Percentiles rank a stretch among this genome's conserved stretches.
Evolutionary conservation across 2,888 invertebrate genomes (phyloP).

Genomic region (Antitype chi): DNA sequence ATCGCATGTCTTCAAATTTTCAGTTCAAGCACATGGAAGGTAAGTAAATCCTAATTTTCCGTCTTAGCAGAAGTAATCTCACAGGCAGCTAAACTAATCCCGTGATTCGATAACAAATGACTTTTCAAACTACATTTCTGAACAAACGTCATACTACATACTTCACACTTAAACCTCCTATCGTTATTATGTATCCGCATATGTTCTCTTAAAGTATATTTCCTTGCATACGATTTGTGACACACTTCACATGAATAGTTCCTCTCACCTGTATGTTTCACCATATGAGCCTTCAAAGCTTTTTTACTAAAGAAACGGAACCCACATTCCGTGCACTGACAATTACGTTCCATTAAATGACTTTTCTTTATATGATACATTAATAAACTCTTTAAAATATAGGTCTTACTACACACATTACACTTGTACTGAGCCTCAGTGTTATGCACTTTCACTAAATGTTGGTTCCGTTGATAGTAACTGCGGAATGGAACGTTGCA

Average conservation of each 20-base stretch:
- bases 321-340: constrained; percentile 88
- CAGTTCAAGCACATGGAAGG: background rate
- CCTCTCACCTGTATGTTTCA: constrained; percentile 72
- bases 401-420: constrained; percentile 81
- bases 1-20: too few relatives aligned
- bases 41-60: constrained; percentile 3
- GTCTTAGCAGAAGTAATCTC: constrained; percentile 71
- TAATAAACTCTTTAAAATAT: constrained; percentile 81
- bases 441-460: constrained; percentile 85
- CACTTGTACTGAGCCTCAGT: constrained; percentile 84
- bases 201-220: constrained; percentile 84
- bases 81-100: constrained; percentile 81
- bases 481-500: constrained; percentile 83
- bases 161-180: constrained; percentile 81
- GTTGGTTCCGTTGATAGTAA: constrained; percentile 85
- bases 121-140: constrained; percentile 86
- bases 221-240: constrained; percentile 71
- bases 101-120: constrained; percentile 83
- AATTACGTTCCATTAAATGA: constrained; percentile 88
- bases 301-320: constrained; percentile 89
- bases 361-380: constrained; percentile 85
- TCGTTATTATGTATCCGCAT: constrained; percentile 86
- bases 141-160: constrained; percentile 80
- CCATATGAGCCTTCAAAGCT: constrained; percentile 81
- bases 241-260: constrained; percentile 83